Base-by-base conservation (phyloP, 2,113 vertebrate species). In the Chrysemys picta region DNA sequence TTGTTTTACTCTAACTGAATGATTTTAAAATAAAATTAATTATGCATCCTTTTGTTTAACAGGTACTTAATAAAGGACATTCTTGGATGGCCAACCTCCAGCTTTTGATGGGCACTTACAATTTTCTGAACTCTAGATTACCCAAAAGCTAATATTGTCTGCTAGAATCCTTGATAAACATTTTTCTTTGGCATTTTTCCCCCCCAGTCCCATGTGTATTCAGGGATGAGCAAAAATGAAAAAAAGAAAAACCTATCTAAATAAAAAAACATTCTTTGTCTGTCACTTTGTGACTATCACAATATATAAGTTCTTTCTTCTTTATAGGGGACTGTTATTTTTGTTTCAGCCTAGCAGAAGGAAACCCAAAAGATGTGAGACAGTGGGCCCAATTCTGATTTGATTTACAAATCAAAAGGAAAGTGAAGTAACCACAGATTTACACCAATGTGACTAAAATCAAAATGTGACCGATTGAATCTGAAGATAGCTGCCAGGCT, bases 1-100 rank as follows among this genome's bases (percentile, higher is more conserved):
- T 93, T 94, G 57, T 93, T 97, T 96, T 93, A 94, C 76, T 72
- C 12, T 91, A 81, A 80, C 21, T 72, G 16, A 95, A 35, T 50
- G 25, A 80, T 90, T 96, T 88, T 87, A 75, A 95, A 90, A 85
- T 78, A 25, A 57, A 94, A 88, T 79, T 80, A 95, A 83, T 87
- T 89, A 19, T 50, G 59, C 56, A 50, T 76, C 2, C 82, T 31
- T 89, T 90, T 93, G 53, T 83, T 65, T 89, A 76, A 27, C 10
- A 84, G 8, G 29, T 80, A 86, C 81, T 54, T 88, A 80, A 91
- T 90, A 84, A 80, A 91, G 25, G 3, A 93, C 14, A 96, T 76
- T 1, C 4, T 88, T 83, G 54, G 1, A 8, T 56, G 57, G 50
- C 84, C 84, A 93, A 89, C 1, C 35, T 50, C 8, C 6, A 27